phyloP scores from a whole-genome alignment of 2,888 invertebrate genomes.

The Elaeidobius kamerunicus region DNA sequence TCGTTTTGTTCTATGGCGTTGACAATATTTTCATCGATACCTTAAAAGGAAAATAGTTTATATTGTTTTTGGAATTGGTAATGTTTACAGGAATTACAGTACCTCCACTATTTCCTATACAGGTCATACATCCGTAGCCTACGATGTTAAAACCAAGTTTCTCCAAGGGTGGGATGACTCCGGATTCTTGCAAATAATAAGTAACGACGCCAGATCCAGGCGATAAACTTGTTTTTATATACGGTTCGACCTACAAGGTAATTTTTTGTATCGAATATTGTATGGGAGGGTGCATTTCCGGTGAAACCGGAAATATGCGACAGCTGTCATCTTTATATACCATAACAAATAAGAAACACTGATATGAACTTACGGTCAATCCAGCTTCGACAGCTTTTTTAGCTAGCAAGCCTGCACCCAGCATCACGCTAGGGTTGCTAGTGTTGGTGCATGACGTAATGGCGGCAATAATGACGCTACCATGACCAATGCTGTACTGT shows the following conservation, averaged over 20 bases:
- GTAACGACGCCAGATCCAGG: conserved; percentile 62
- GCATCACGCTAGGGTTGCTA: conserved; percentile 96
- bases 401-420: conserved; percentile 90
- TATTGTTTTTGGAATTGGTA: not conserved
- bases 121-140: conserved; percentile 99
- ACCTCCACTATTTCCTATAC: conserved; percentile 95
- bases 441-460: conserved; percentile 99
- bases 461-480: conserved; percentile 94
- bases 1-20: conserved; percentile 92
- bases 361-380: conserved; percentile 59
- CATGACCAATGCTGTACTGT: conserved; percentile 78
- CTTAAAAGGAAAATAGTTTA: conserved; percentile 2
- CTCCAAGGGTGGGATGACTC: conserved; percentile 83
- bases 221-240: conserved; percentile 94
- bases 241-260: conserved; percentile 59
- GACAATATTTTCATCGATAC: conserved; percentile 81
- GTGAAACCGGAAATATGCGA: no score
- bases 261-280: no score
- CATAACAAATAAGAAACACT: no score
- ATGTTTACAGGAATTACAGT: not conserved
- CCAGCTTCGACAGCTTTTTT: conserved; percentile 93
- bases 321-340: no score
- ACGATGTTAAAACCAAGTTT: conserved; percentile 90
- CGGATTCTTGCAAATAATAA: conserved; percentile 69
- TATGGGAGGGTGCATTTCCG: no score